These are phyloP conservation scores for Sternotherus odoratus DNA, from an alignment of 2,797 vertebrate species.

Conservation along the genomic window DNA sequence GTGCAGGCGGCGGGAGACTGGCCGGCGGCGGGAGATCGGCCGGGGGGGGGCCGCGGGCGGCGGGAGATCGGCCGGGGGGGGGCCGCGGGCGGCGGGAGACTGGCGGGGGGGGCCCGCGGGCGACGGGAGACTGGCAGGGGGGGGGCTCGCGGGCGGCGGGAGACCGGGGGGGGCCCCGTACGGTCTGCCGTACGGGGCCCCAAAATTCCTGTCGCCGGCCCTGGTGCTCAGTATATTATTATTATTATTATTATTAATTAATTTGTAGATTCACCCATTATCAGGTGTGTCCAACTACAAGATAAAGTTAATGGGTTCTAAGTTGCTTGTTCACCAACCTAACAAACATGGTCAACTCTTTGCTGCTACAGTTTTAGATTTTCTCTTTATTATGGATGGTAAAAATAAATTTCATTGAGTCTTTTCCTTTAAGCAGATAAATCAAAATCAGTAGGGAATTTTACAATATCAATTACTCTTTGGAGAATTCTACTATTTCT, in stretches of 20 bases:
- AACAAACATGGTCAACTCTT: background rate
- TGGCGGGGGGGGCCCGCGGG: too few species aligned
- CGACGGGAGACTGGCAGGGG: too few species aligned
- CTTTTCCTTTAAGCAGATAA: background rate
- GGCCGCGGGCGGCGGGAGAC: too few species aligned
- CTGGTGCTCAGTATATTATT: background rate
- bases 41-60: too few species aligned
- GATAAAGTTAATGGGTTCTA: background rate
- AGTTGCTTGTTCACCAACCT: background rate
- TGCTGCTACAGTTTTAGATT: background rate
- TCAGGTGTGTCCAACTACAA: background rate
- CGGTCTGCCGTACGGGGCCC: too few species aligned
- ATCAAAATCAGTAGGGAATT: background rate
- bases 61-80: too few species aligned
- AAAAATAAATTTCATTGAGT: background rate
- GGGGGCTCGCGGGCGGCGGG: too few species aligned
- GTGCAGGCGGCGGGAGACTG: too few species aligned
- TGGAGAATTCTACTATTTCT: background rate
- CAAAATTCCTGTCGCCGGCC: too few species aligned
- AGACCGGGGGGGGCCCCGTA: too few species aligned
- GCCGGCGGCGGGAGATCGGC: too few species aligned
- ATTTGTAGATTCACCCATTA: background rate
- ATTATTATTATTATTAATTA: background rate
- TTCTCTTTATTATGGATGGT: background rate
- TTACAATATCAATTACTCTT: background rate